Conservation (phyloP, 2,888 invertebrate genomes). For the Lasioglossum vierecki region DNA sequence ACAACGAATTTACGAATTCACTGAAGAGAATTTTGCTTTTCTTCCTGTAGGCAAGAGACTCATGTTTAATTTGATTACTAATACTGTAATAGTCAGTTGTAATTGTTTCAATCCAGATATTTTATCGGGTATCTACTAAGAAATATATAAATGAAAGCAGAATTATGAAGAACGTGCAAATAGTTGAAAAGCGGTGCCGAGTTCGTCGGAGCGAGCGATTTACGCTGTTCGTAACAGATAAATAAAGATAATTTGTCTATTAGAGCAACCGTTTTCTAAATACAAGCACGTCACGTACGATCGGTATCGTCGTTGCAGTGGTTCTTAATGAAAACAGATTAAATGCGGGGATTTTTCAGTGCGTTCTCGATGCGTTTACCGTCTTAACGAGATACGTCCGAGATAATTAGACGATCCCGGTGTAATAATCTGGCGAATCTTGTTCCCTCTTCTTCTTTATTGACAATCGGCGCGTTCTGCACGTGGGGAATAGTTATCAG, state of each 20-base stretch:
- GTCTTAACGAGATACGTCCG: constrained; percentile 4
- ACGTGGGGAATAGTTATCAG: constrained; percentile 54
- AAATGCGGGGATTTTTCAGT: neutral
- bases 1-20: no score
- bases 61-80: no score
- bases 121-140: no score
- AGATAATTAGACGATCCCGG: constrained; percentile 40
- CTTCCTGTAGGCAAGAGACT: no score
- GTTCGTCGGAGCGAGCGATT: neutral
- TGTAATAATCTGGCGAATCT: constrained; percentile 50
- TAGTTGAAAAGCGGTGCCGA: no score
- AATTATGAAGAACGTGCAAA: no score
- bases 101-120: no score
- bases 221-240: neutral
- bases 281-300: neutral
- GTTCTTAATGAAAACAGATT: neutral
- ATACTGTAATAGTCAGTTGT: no score
- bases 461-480: constrained; percentile 31
- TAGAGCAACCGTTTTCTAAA: neutral
- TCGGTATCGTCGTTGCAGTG: neutral
- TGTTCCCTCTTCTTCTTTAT: constrained; percentile 17
- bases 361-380: neutral
- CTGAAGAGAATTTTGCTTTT: no score
- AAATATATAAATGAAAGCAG: no score
- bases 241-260: neutral